Evolutionary conservation across 2,797 vertebrate genomes (phyloP), one percentile per base, ranked within the genome.

Genomic region (Euthynnus affinis): DNA sequence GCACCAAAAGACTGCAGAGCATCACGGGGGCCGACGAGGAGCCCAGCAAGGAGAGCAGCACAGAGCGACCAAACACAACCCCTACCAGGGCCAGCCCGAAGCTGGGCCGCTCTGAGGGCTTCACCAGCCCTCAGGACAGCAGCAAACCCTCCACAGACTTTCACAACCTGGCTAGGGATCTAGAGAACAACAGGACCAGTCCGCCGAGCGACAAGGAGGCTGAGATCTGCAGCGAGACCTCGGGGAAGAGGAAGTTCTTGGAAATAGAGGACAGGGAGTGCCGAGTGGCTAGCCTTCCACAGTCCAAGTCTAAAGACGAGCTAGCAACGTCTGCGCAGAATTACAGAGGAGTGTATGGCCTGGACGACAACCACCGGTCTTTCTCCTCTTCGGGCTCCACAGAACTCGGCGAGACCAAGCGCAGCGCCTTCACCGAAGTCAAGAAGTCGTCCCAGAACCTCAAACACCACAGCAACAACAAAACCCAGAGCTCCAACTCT

Each of bases 401-500:
- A 0, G 96, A 96, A 63, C 91, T 92, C 0, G 90, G 93, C 0
- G 96, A 97, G 81, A 94, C 92, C 46, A 99, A 99, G 84, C 95
- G 97, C 82, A 99, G 98, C 92, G 98, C 98, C 85, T 99, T 99
- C 93, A 97, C 97, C 9, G 98, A 98, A 89, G 98, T 99, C 86
- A 98, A 97, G 92, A 98, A 98, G 87, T 90, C 93, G 1, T 32
- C 90, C 2, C 95, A 96, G 58, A 89, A 86, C 81, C 87, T 94
- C 58, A 96, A 95, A 63, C 94, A 94, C 55, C 89, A 94, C 70
- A 1, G 90, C 40, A 59, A 81, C 71, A 80, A 52, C 89, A 96
- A 95, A 48, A 94, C 93, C 5, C 88, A 84, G 58, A 92, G 90
- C 80, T 52, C 93, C 81, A 95, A 96, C 89, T 78, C 92, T 0